Base-by-base conservation (phyloP, 2,113 vertebrate species). In the Arvicanthis niloticus region DNA sequence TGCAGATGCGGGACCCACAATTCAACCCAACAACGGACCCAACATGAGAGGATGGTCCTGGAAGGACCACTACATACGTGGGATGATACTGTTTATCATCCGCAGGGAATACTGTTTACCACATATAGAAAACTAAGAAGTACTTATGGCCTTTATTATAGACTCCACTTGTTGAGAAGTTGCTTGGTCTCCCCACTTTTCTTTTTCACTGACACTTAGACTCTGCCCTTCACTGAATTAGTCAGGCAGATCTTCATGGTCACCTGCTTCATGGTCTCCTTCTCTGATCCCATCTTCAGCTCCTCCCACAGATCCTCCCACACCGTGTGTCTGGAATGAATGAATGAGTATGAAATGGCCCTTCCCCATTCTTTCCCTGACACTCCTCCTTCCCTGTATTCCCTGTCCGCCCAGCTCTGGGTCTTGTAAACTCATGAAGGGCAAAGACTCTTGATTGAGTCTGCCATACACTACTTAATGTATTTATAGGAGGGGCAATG, bases 101-200 rank as follows among this genome's bases (percentile, higher is more conserved):
- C 10, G 19, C 70, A 68, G 40, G 13, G 22, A 73, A 7, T 45
- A 24, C 40, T 82, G 15, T 29, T 73, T 53, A 70, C 24, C 85
- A 70, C 7, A 21, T 82, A 62, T 17, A 62, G 68, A 29, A 95
- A 90, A 40, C 11, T 29, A 65, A 51, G 62, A 82, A 45, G 45
- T 70, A 34, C 84, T 40, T 26, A 42, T 8, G 16, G 22, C 15
- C 76, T 73, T 82, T n/a, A 26, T 37, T 0, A 1, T 53, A 17
- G 1, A 3, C 3, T 2, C 67, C 45, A 17, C 4, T 42, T 31
- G 58, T 48, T 37, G 65, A 67, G 56, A 73, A 78, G 24, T 21
- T n/a, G 48, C n/a, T 0, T 22, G 0, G 7, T 21, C 73, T 62
- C 0, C 1, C 16, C 10, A 15, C 53, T 4, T 53, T 7, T 82